Evolutionary conservation across 2,113 vertebrate genomes (phyloP).

Genomic region (Typhlomys cinereus): DNA sequence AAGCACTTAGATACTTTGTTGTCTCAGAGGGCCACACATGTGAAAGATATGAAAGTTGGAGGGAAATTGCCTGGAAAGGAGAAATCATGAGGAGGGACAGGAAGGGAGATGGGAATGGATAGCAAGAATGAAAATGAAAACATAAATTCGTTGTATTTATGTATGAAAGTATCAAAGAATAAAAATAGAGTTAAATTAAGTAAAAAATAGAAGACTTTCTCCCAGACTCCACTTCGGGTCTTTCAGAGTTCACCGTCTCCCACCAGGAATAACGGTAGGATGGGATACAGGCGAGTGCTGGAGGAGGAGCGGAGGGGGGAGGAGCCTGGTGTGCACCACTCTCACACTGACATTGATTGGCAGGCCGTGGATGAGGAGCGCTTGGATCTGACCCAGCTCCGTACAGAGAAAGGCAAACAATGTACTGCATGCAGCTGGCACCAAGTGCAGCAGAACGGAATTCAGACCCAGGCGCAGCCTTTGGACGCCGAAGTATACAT

Average conservation of each 20-base stretch:
- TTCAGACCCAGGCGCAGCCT: not conserved
- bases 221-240: not conserved
- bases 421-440: not conserved
- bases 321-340: no score
- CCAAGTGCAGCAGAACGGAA: not conserved
- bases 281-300: not conserved
- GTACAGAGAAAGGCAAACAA: not conserved
- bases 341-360: no score
- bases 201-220: not conserved
- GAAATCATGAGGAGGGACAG: no score
- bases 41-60: no score
- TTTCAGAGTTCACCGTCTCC: not conserved
- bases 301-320: not conserved
- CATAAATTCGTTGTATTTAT: no score
- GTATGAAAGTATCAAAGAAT: no score
- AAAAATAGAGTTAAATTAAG: no score
- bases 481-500: not conserved
- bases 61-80: no score
- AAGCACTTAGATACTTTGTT: no score
- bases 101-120: no score
- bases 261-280: not conserved
- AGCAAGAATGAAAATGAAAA: no score
- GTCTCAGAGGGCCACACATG: no score
- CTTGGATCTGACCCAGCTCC: not conserved
- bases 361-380: rapidly evolving